Conservation (phyloP, 2,113 vertebrate genomes). For the Leptocoma aspasia region DNA sequence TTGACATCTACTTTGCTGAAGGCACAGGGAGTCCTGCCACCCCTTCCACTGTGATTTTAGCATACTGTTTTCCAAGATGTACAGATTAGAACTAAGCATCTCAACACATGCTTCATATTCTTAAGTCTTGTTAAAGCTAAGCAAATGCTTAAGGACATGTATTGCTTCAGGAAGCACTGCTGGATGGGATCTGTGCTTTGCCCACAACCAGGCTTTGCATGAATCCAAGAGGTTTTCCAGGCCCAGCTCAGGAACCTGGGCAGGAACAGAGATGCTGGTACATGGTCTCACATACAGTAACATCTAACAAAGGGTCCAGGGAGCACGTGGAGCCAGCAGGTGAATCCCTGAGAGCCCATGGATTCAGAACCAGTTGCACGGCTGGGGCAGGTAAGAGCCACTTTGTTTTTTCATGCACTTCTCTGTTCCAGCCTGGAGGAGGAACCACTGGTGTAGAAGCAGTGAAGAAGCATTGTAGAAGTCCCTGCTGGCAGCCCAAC, state of each 20-base stretch:
- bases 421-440: neutral
- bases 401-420: neutral
- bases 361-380: neutral
- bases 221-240: neutral
- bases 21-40: neutral
- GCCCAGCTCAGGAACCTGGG: neutral
- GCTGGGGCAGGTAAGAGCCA: neutral
- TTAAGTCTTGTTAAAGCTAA: neutral
- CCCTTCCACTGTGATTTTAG: neutral
- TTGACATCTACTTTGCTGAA: neutral
- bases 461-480: neutral
- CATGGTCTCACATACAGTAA: neutral
- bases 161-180: neutral
- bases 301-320: fast-evolving
- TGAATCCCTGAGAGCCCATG: fast-evolving
- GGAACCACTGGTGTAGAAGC: neutral
- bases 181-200: neutral
- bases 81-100: neutral
- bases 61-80: neutral
- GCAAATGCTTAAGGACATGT: neutral
- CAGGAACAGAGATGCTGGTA: neutral
- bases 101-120: neutral
- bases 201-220: neutral
- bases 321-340: neutral
- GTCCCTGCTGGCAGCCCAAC: neutral